phyloP scores from a whole-genome alignment of 2,797 vertebrate genomes.

The Gadopsis bispinosus region DNA sequence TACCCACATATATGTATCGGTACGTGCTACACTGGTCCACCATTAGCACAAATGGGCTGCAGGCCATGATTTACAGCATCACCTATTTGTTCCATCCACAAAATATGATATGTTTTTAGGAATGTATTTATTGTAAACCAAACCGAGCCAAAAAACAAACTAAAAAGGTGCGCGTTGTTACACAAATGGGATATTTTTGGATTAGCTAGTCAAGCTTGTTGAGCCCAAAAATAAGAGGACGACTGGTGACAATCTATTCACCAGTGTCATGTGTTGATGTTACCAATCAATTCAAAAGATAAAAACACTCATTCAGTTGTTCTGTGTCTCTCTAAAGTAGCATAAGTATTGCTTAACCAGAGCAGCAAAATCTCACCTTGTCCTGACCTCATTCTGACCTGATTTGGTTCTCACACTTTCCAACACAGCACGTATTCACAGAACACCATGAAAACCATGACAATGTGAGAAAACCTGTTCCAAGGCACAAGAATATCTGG shows the following conservation, averaged over 20 bases:
- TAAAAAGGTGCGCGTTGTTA: too few relatives aligned
- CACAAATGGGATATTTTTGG: background rate
- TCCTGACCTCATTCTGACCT: conserved; percentile 19
- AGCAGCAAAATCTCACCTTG: conserved; percentile 9
- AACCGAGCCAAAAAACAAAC: too few relatives aligned
- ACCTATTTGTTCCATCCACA: too few relatives aligned
- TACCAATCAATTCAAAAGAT: background rate
- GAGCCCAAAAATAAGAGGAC: too few relatives aligned
- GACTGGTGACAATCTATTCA: background rate
- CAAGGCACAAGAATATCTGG: background rate
- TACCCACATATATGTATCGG: too few relatives aligned
- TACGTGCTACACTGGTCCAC: background rate
- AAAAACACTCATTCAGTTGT: background rate
- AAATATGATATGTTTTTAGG: too few relatives aligned
- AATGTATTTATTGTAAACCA: too few relatives aligned
- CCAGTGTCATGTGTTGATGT: background rate
- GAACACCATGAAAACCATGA: background rate
- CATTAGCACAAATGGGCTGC: too few relatives aligned
- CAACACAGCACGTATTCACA: conserved; percentile 27
- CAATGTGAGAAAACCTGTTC: background rate
- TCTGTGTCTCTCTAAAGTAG: background rate
- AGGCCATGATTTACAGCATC: background rate
- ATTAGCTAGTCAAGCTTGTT: background rate
- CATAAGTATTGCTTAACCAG: background rate
- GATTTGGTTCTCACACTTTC: conserved; percentile 4